phyloP scores from a whole-genome alignment of 2,797 vertebrate genomes.

The Gymnothorax reevesii region DNA sequence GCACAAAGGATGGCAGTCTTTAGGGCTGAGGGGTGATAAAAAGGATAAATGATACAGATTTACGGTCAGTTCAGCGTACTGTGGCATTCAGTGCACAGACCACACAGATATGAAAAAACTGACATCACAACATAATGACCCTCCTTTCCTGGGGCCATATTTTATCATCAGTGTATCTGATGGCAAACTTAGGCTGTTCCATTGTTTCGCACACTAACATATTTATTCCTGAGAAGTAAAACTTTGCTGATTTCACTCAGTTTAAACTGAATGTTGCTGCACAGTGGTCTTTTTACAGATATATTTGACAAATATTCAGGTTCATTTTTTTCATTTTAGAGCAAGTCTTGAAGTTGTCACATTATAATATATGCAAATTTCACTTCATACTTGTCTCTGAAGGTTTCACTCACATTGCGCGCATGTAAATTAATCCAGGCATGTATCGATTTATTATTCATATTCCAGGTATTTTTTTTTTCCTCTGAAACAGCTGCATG shows the following conservation, averaged over 20 bases:
- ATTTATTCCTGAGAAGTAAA: neutral
- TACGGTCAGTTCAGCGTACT: neutral
- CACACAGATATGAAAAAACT: neutral
- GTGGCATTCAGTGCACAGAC: neutral
- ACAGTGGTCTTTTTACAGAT: neutral
- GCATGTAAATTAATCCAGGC: neutral
- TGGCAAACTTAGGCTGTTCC: neutral
- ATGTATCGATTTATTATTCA: neutral
- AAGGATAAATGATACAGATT: neutral
- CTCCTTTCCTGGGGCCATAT: neutral
- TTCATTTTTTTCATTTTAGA: neutral
- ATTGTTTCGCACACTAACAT: too few species aligned
- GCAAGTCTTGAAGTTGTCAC: neutral
- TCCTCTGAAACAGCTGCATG: neutral
- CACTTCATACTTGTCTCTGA: neutral
- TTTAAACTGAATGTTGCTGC: neutral
- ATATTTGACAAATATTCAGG: neutral
- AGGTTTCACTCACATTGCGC: neutral
- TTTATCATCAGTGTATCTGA: neutral
- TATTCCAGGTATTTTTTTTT: neutral
- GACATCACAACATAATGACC: neutral
- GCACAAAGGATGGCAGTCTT: too few species aligned
- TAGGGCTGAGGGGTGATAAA: too few species aligned
- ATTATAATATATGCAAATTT: neutral
- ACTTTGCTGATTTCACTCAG: neutral